A percentile compares a stretch with the other conserved stretches of the same genome.
phyloP scores from a whole-genome alignment of 2,888 invertebrate species.

The Diadegma fenestrale region DNA sequence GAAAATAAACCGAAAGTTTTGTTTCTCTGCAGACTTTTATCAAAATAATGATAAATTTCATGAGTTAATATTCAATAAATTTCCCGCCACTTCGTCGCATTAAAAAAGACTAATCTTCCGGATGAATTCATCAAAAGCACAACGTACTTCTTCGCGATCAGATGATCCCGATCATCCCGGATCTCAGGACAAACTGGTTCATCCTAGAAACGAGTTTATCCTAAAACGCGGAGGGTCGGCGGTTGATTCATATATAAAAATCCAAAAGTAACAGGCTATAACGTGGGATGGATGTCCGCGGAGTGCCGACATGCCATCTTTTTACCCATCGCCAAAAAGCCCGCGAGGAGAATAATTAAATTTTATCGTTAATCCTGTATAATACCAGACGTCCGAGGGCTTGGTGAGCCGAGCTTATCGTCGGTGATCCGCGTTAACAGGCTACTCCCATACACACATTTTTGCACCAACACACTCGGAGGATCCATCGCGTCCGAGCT shows the following conservation, averaged over 20 bases:
- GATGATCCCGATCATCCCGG: background rate
- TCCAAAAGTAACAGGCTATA: background rate
- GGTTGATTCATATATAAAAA: background rate
- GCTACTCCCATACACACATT: conserved; percentile 10
- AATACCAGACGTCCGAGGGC: conserved; percentile 58
- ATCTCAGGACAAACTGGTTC: background rate
- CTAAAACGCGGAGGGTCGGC: background rate
- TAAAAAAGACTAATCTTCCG: background rate
- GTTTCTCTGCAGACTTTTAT: too few relatives aligned
- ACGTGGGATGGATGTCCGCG: conserved; percentile 43
- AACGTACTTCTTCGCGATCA: background rate
- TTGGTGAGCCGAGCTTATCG: conserved; percentile 55
- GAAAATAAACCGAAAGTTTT: too few relatives aligned
- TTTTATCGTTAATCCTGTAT: conserved; percentile 66
- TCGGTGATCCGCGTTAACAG: conserved; percentile 62
- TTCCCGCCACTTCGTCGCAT: too few relatives aligned
- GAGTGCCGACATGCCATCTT: conserved; percentile 51
- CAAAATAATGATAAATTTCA: background rate
- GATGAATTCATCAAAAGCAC: background rate
- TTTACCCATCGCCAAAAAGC: conserved; percentile 57
- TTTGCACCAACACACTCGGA: background rate
- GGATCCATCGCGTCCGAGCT: background rate
- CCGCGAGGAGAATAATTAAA: conserved; percentile 65
- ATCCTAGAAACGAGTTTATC: background rate
- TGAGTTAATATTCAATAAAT: background rate